Percentiles rank a stretch among this genome's conserved stretches.
These are phyloP conservation scores for Catocala fraxini DNA, from an alignment of 2,888 invertebrate genomes.

Conservation along the genomic window DNA sequence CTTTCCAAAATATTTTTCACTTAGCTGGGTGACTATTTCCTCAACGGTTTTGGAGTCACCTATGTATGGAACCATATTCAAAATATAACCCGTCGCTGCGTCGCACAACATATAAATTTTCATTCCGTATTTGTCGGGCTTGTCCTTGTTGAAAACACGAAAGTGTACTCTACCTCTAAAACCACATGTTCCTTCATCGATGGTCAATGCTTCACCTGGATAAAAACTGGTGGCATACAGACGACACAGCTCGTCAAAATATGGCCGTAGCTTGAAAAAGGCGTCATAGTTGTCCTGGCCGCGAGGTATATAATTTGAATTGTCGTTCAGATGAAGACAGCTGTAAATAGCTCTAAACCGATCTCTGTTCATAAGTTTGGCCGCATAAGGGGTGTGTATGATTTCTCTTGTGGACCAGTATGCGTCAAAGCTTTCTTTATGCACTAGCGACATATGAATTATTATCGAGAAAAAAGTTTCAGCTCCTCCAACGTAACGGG, in stretches of 20 bases:
- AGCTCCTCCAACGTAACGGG: not conserved
- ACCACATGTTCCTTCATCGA: constrained; percentile 37
- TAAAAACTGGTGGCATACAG: constrained; percentile 28
- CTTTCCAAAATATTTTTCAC: not conserved
- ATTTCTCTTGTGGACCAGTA: constrained; percentile 2
- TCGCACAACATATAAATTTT: constrained; percentile 26
- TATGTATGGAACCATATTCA: constrained; percentile 36
- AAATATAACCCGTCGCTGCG: constrained; percentile 33
- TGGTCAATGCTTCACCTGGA: constrained; percentile 27
- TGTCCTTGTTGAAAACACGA: constrained; percentile 36
- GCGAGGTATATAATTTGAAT: not conserved
- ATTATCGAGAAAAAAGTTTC: not conserved
- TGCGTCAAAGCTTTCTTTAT: constrained; percentile 3
- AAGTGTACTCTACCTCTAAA: constrained; percentile 28
- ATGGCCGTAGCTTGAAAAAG: constrained; percentile 26
- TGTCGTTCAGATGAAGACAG: not conserved
- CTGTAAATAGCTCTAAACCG: not conserved
- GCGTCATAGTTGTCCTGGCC: not conserved
- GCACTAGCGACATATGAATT: not conserved
- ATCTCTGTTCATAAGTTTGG: not conserved
- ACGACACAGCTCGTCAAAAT: constrained; percentile 35
- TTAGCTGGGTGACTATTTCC: not conserved
- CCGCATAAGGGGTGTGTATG: not conserved
- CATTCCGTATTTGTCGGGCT: constrained; percentile 40
- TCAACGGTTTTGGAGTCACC: constrained; percentile 34